Percentiles rank a stretch among this genome's conserved stretches.
These are phyloP conservation scores for Yponomeuta malinellus DNA, from an alignment of 2,888 invertebrate species.

Conservation along the genomic window DNA sequence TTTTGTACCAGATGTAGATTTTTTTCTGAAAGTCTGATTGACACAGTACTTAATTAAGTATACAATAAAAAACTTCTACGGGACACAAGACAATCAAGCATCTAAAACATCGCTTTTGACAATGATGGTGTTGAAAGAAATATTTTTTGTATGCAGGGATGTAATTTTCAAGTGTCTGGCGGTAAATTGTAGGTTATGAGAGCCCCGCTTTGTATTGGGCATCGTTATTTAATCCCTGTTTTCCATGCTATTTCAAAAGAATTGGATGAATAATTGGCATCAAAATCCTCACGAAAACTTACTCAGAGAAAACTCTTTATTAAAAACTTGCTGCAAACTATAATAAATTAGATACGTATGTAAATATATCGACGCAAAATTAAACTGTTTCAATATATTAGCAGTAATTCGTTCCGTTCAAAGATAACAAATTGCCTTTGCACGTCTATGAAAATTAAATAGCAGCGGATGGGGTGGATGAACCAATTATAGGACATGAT, in stretches of 20 bases:
- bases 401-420: background rate
- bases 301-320: too few relatives aligned
- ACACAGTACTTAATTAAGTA: too few relatives aligned
- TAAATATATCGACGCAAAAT: too few relatives aligned
- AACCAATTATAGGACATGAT: conserved; percentile 34
- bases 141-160: conserved; percentile 30
- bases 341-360: too few relatives aligned
- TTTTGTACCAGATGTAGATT: too few relatives aligned
- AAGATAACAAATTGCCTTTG: background rate
- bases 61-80: too few relatives aligned
- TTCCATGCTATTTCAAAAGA: conserved; percentile 9
- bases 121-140: background rate
- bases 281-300: too few relatives aligned
- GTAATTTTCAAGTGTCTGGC: conserved; percentile 47
- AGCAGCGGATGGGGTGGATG: conserved; percentile 34
- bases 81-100: too few relatives aligned
- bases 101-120: background rate
- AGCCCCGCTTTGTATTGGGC: conserved; percentile 18
- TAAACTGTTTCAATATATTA: background rate
- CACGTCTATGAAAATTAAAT: conserved; percentile 54
- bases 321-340: too few relatives aligned
- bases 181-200: conserved; percentile 54
- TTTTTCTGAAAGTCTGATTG: too few relatives aligned
- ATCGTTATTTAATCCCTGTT: conserved; percentile 21
- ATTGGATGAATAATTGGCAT: background rate